Evolutionary conservation across 2,797 vertebrate species (phyloP).

Genomic region (Gouania willdenowi): DNA sequence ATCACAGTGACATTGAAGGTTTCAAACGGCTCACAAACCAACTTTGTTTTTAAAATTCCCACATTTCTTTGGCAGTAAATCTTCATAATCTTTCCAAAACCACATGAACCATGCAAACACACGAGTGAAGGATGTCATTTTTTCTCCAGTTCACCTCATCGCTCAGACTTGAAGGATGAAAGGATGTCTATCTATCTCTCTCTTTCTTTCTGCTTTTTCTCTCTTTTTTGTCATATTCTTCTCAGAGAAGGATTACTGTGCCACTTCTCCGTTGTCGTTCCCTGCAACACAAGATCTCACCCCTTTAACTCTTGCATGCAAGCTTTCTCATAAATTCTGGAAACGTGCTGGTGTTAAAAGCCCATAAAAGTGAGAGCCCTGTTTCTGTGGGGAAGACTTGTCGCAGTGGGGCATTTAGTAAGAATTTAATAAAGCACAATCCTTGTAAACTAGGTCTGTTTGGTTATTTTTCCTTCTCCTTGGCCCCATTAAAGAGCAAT

Average conservation of each 20-base stretch:
- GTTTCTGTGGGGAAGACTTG: constrained; percentile 43
- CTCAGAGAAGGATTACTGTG: constrained; percentile 24
- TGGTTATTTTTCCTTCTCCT: constrained; percentile 62
- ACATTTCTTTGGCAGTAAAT: no score
- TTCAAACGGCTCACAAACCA: no score
- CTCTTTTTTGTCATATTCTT: constrained; percentile 25
- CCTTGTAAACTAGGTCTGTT: constrained; percentile 66
- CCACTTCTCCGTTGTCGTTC: background rate
- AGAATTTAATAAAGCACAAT: constrained; percentile 64
- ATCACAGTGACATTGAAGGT: background rate
- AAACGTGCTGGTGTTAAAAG: constrained; percentile 61
- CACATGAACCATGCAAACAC: constrained; percentile 28
- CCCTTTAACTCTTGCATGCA: constrained; percentile 36
- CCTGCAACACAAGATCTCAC: background rate
- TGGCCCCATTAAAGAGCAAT: constrained; percentile 67
- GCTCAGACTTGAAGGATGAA: constrained; percentile 20
- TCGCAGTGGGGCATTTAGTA: constrained; percentile 47
- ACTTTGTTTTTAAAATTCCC: no score
- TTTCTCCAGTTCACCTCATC: constrained; percentile 34
- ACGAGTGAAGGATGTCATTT: constrained; percentile 44
- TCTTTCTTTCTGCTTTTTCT: constrained; percentile 22
- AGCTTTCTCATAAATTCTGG: constrained; percentile 57
- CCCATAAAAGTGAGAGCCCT: constrained; percentile 55
- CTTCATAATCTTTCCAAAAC: constrained; percentile 2
- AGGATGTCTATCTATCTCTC: no score